Evolutionary conservation across 2,797 vertebrate genomes (phyloP).

Genomic region (Staurois parvus): DNA sequence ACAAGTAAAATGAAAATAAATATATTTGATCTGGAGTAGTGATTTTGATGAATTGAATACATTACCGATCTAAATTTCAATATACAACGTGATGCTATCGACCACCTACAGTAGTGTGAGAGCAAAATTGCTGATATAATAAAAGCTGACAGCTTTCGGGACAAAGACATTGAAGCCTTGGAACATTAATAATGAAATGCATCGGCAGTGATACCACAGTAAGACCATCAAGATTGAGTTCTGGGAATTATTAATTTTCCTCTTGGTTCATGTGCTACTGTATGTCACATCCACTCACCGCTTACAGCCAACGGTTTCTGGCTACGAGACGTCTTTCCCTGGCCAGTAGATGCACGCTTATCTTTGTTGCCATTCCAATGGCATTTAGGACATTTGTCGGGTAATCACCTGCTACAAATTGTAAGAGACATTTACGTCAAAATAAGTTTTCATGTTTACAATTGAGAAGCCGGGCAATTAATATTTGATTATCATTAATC

Average conservation of each 20-base stretch:
- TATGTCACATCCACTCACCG: conserved; percentile 28
- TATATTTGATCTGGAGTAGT: conserved; percentile 41
- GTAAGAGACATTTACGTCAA: conserved; percentile 48
- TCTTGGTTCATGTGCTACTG: conserved; percentile 29
- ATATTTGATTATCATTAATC: conserved; percentile 46
- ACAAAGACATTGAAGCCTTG: conserved; percentile 53
- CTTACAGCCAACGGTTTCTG: conserved; percentile 44
- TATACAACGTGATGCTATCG: conserved; percentile 31
- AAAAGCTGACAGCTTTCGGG: conserved; percentile 52
- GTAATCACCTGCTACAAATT: conserved; percentile 48
- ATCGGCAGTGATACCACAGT: conserved; percentile 35
- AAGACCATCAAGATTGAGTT: conserved; percentile 41
- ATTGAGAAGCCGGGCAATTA: conserved; percentile 31
- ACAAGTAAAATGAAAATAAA: conserved; percentile 44
- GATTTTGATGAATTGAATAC: conserved; percentile 52
- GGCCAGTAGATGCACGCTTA: conserved; percentile 27
- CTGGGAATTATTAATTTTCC: conserved; percentile 45
- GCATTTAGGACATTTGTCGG: conserved; percentile 38
- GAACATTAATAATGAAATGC: conserved; percentile 57
- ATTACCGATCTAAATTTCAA: conserved; percentile 53
- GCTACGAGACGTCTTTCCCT: conserved; percentile 1
- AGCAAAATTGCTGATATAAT: conserved; percentile 48
- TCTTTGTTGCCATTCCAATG: conserved; percentile 31
- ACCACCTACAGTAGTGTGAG: conserved; percentile 45
- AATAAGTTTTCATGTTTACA: conserved; percentile 30